phyloP scores from a whole-genome alignment of 2,888 invertebrate species.

The Ochlodes sylvanus region DNA sequence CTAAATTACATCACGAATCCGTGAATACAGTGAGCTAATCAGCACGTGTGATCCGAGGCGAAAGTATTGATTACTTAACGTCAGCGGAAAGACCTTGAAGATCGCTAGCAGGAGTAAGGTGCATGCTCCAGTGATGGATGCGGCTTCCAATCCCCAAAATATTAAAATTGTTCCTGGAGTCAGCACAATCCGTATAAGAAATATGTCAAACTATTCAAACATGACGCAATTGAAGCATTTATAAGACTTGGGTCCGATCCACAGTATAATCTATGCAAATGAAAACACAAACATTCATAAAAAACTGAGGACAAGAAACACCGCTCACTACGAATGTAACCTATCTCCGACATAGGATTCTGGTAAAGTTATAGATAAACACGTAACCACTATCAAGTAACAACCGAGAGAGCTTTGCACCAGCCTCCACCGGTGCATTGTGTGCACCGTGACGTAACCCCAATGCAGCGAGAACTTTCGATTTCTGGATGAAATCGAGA shows the following conservation, averaged over 20 bases:
- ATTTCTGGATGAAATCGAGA: constrained; percentile 72
- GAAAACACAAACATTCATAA: background rate
- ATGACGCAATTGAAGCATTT: no score
- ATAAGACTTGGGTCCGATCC: no score
- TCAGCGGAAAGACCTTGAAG: constrained; percentile 11
- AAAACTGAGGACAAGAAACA: background rate
- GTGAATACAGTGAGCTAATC: background rate
- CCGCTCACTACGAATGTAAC: background rate
- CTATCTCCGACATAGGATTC: background rate
- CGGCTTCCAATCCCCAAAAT: background rate
- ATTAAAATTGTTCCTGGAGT: no score
- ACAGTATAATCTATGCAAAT: no score
- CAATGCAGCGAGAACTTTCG: constrained; percentile 64
- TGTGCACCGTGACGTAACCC: constrained; percentile 56
- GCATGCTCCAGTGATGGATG: background rate
- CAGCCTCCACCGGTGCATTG: constrained; percentile 19
- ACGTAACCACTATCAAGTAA: constrained; percentile 12
- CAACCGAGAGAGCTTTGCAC: constrained; percentile 18
- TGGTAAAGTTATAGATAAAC: background rate
- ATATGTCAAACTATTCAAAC: no score
- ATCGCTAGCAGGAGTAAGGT: background rate
- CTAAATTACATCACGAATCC: background rate
- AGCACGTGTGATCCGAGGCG: background rate
- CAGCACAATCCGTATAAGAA: no score
- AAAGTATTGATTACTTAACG: background rate